phyloP scores from a whole-genome alignment of 1,140 invertebrate genomes.

The Scaptomyza montana region DNA sequence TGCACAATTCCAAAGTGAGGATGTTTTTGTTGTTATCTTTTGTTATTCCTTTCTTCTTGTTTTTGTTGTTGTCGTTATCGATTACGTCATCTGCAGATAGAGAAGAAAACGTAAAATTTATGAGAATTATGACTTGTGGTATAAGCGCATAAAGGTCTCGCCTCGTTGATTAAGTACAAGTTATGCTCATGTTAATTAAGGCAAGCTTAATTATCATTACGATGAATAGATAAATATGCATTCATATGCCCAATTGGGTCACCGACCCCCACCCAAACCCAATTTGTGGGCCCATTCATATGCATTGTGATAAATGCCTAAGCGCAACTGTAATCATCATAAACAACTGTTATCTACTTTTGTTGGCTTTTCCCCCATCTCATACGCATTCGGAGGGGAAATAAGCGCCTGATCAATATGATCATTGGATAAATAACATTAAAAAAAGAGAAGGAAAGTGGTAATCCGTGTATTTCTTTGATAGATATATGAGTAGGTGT shows the following conservation, averaged over 20 bases:
- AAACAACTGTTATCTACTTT: constrained; percentile 61
- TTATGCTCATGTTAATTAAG: constrained; percentile 68
- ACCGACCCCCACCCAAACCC: constrained; percentile 52
- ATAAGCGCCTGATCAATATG: constrained; percentile 70
- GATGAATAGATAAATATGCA: constrained; percentile 6
- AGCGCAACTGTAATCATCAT: constrained; percentile 69
- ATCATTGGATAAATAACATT: constrained; percentile 46
- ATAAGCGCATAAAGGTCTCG: constrained; percentile 35
- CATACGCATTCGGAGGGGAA: constrained; percentile 39
- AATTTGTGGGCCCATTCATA: constrained; percentile 34
- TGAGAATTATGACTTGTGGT: constrained; percentile 44
- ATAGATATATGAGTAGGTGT: constrained; percentile 1
- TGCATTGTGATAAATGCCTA: constrained; percentile 10
- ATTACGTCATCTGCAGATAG: constrained; percentile 75
- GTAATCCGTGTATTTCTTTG: constrained; percentile 14
- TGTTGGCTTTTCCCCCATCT: constrained; percentile 39
- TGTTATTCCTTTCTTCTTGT: no score
- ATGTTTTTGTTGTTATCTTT: constrained; percentile 14
- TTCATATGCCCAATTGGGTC: constrained; percentile 43
- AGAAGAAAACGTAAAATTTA: constrained; percentile 1
- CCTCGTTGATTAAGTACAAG: constrained; percentile 44
- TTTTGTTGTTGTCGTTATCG: constrained; percentile 20
- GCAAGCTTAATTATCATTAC: constrained; percentile 47
- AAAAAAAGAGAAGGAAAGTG: constrained; percentile 66
- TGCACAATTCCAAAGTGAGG: constrained; percentile 25